Evolutionary conservation across 2,113 vertebrate species (phyloP).

Genomic region (Cettia cetti): DNA sequence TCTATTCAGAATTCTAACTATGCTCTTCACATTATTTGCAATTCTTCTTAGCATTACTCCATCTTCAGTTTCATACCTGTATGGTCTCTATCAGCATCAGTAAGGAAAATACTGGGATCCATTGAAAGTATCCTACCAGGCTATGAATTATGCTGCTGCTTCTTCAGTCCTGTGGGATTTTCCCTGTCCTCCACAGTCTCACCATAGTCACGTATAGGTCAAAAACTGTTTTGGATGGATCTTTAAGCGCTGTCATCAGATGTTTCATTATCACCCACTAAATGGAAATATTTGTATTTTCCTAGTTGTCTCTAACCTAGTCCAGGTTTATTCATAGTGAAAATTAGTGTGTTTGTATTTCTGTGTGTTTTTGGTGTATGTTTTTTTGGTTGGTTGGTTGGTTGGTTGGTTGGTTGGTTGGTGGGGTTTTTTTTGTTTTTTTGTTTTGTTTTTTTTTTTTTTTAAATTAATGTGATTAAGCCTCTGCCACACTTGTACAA

Average conservation of each 20-base stretch:
- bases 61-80: not conserved
- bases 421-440: not conserved
- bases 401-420: no score
- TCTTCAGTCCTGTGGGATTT: not conserved
- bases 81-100: not conserved
- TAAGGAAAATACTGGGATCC: not conserved
- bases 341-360: not conserved
- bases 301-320: not conserved
- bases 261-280: not conserved
- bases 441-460: not conserved
- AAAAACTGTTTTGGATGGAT: not conserved
- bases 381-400: not conserved
- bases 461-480: not conserved
- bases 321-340: not conserved
- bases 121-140: not conserved
- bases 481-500: not conserved
- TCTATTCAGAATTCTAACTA: not conserved
- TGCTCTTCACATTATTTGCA: not conserved
- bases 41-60: not conserved
- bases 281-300: not conserved
- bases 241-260: not conserved
- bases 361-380: no score
- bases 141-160: not conserved
- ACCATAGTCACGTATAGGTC: not conserved
- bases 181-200: not conserved